Percentiles rank a stretch among this genome's conserved stretches.
phyloP scores from a whole-genome alignment of 2,113 vertebrate genomes.

The Burhinus bistriatus region DNA sequence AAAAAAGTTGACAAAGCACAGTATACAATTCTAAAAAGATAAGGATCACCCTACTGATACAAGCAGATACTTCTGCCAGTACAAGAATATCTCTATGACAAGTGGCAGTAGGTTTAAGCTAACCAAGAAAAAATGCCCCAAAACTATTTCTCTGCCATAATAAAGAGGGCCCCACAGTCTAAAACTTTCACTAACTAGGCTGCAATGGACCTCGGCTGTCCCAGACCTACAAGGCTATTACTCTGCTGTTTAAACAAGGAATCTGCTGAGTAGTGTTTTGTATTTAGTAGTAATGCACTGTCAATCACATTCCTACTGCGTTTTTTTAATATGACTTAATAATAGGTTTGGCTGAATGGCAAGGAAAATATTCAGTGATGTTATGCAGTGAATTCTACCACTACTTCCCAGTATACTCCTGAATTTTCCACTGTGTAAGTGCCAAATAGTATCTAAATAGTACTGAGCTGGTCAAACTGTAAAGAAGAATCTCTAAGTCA shows the following conservation, averaged over 20 bases:
- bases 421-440: constrained; percentile 8
- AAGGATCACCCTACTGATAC: too few relatives aligned
- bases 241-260: neutral
- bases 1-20: neutral
- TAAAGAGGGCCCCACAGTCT: neutral
- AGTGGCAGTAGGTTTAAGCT: neutral
- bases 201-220: neutral
- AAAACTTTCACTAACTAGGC: neutral
- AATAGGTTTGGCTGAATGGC: constrained; percentile 36
- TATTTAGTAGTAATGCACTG: neutral
- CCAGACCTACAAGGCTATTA: neutral
- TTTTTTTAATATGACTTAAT: constrained; percentile 34
- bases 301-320: neutral
- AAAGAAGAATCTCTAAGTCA: neutral
- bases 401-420: neutral
- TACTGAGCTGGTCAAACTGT: neutral
- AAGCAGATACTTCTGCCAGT: neutral
- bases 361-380: constrained; percentile 41
- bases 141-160: neutral
- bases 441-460: neutral
- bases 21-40: neutral
- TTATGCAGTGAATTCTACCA: constrained; percentile 15
- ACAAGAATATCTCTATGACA: neutral
- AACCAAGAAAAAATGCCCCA: neutral
- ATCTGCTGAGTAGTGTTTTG: constrained; percentile 32